Base-by-base conservation (phyloP, 2,888 invertebrate genomes). In the Clistopyga incitator region DNA sequence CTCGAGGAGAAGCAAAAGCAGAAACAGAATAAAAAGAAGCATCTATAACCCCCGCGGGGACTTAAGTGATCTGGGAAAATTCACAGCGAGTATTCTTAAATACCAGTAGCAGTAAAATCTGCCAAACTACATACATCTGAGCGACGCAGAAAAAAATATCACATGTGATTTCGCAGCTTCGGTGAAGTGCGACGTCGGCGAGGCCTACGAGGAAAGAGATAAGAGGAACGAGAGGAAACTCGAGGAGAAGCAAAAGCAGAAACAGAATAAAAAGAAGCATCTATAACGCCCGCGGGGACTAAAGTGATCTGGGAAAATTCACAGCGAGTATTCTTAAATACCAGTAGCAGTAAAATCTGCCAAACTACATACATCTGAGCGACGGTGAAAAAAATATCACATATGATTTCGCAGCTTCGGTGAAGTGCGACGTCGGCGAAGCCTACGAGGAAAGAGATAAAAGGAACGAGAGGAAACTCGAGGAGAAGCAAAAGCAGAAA, bases 361-460 rank as follows among this genome's bases (percentile, higher is more conserved):
- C n/a, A n/a, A n/a, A n/a, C 8, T 4, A 34, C 6, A 34, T 34
- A 34, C 34, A 34, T 34, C 34, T 8, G 3, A 34, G 34, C 4
- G 47, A 52, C 29, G 52, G 45, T 50, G 45, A 47, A 11, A 47
- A 47, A 47, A 47, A 8, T 15, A 13, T 34, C 2, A 3, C 61
- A 59, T 56, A 38, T 38, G 68, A 72, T 6, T 64, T 64, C 11
- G 81, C 50, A 56, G 77, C 52, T 75, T 77, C 34, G 45, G 47
- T 64, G 59, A 61, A 80, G 74, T 72, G 71, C 65, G 61, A 70
- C 81, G 74, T 59, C 59, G 61, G 72, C 71, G 65, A 75, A 23
- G 13, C n/a, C 23, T 6, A 61, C 29, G 47, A 64, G 3, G 29
- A 29, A 29, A 4, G 3, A 25, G 77, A 72, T n/a, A n/a, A n/a